These are phyloP conservation scores for Tenthredo amoena DNA, from an alignment of 2,888 invertebrate genomes.

Conservation along the genomic window DNA sequence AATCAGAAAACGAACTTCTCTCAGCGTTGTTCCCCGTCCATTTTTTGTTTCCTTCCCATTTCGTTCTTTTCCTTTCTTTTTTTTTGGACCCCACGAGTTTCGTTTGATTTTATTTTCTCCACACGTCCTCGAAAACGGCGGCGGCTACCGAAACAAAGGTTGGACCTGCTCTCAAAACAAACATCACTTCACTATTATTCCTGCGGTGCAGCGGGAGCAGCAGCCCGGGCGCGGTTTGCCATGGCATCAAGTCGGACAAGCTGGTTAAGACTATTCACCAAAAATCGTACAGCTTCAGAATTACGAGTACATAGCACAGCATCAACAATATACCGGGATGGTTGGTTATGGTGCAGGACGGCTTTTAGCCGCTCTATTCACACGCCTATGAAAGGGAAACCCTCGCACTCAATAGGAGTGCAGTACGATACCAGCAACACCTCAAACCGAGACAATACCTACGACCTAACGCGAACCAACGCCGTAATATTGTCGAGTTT, in stretches of 20 bases:
- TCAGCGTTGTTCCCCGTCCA: background rate
- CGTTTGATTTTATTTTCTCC: conserved; percentile 43
- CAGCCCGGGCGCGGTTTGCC: background rate
- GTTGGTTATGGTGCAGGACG: background rate
- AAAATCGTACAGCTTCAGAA: conserved; percentile 29
- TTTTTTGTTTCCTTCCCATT: background rate
- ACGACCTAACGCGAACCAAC: conserved; percentile 39
- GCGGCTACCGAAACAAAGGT: conserved; percentile 72
- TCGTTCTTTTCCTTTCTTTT: background rate
- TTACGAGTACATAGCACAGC: background rate
- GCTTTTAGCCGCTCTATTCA: conserved; percentile 64
- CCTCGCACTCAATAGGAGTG: conserved; percentile 50
- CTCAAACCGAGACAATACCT: conserved; percentile 40
- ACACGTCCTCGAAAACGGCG: conserved; percentile 57
- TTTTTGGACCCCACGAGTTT: background rate
- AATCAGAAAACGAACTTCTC: background rate
- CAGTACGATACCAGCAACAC: conserved; percentile 50
- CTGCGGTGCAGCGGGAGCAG: conserved; percentile 41
- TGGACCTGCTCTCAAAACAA: conserved; percentile 76
- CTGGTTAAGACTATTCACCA: conserved; percentile 35
- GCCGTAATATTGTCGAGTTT: conserved; percentile 43
- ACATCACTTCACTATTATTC: conserved; percentile 66
- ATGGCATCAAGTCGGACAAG: conserved; percentile 10
- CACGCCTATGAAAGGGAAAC: conserved; percentile 72
- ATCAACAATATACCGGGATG: conserved; percentile 48